phyloP scores from a whole-genome alignment of 2,888 invertebrate species.

The Oscheius sp. region DNA sequence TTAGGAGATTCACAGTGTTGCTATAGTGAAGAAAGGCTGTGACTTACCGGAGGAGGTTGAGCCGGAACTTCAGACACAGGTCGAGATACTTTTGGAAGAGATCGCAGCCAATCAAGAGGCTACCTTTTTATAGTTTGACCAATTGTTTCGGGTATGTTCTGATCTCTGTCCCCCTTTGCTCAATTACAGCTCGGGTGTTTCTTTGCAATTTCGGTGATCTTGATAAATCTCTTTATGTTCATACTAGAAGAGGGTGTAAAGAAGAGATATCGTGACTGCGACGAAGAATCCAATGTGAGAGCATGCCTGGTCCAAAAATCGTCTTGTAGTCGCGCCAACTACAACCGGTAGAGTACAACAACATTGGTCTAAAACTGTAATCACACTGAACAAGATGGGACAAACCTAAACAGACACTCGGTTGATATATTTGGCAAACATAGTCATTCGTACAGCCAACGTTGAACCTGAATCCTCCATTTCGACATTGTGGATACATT shows the following conservation, averaged over 20 bases:
- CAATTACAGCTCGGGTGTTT: background rate
- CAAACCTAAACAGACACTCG: conserved; percentile 48
- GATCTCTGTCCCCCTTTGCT: background rate
- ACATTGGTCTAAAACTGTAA: conserved; percentile 40
- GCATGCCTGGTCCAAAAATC: conserved; percentile 36
- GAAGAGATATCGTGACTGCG: background rate
- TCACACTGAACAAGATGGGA: background rate
- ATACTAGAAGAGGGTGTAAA: background rate
- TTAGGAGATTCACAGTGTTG: conserved; percentile 20
- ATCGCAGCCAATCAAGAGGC: conserved; percentile 59
- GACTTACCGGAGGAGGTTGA: conserved; percentile 30
- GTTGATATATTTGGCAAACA: conserved; percentile 43
- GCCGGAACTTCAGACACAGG: conserved; percentile 32
- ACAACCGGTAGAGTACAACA: conserved; percentile 50
- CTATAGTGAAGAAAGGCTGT: background rate
- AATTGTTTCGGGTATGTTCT: conserved; percentile 1
- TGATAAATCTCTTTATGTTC: background rate
- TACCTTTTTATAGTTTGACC: conserved; percentile 51
- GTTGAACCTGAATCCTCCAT: conserved; percentile 56
- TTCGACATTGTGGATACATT: conserved; percentile 50
- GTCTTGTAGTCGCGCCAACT: conserved; percentile 37
- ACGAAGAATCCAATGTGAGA: background rate
- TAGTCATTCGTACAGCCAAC: conserved; percentile 49
- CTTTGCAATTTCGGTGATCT: background rate
- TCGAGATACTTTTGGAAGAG: conserved; percentile 60